These are phyloP conservation scores for Mus musculus DNA, from an alignment of 2,113 vertebrate genomes.

Conservation along the genomic window DNA sequence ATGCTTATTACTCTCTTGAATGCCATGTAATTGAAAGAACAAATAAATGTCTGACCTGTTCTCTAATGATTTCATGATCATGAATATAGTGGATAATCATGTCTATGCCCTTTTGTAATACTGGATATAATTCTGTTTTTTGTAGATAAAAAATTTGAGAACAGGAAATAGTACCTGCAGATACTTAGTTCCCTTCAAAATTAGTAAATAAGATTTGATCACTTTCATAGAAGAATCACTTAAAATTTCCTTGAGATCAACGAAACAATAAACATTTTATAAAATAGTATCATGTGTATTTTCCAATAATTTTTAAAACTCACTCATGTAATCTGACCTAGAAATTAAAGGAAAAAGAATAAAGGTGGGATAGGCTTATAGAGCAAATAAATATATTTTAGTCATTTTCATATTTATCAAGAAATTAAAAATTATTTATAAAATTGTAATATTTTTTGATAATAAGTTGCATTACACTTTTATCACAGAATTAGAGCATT, in stretches of 20 bases:
- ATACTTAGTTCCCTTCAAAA: not conserved
- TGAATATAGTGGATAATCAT: not conserved
- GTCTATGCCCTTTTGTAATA: not conserved
- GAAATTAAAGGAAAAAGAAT: not conserved
- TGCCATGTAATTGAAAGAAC: conserved; percentile 3
- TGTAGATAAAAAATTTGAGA: not conserved
- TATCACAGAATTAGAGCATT: not conserved
- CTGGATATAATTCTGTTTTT: not conserved
- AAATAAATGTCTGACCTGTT: not conserved
- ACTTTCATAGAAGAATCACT: not conserved
- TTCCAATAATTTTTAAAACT: not conserved
- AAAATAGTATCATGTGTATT: not conserved
- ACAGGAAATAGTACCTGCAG: not conserved
- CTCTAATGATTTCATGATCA: not conserved
- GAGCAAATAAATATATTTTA: not conserved
- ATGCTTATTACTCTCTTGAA: not conserved
- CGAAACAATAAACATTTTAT: not conserved
- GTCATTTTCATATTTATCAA: not conserved
- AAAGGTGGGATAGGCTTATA: not conserved
- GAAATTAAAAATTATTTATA: not conserved
- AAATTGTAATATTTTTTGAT: conserved; percentile 1
- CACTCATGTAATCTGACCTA: not conserved
- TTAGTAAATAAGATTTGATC: not conserved
- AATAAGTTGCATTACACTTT: not conserved
- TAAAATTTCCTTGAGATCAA: conserved; percentile 4